Evolutionary conservation across 1,140 invertebrate genomes (phyloP).

Genomic region (Acromyrmex charruanus): DNA sequence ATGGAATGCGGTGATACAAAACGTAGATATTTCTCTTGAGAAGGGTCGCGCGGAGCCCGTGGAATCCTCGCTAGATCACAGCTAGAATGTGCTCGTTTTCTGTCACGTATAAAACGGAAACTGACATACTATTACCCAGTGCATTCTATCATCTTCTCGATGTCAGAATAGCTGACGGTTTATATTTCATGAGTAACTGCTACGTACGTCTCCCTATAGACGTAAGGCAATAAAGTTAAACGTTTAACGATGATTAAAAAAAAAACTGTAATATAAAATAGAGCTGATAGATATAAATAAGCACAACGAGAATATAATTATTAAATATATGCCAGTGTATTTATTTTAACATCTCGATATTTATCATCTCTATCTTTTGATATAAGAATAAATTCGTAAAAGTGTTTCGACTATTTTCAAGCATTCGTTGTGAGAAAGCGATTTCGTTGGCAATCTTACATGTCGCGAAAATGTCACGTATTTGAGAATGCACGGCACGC

Average conservation of each 20-base stretch:
- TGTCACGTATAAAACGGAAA: slow-evolving; percentile 53
- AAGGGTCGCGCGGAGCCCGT: neutral
- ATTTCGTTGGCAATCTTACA: neutral
- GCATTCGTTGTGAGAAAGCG: neutral
- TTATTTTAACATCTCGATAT: neutral
- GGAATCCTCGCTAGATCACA: slow-evolving; percentile 37
- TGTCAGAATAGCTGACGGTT: neutral
- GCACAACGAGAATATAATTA: neutral
- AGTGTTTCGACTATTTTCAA: neutral
- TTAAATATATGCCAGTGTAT: neutral
- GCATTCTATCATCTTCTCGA: slow-evolving; percentile 15
- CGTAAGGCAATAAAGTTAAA: neutral
- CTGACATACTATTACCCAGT: slow-evolving; percentile 40
- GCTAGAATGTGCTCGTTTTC: slow-evolving; percentile 36
- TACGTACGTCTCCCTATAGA: neutral
- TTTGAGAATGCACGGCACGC: slow-evolving; percentile 43
- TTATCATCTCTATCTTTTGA: neutral
- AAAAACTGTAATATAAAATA: neutral
- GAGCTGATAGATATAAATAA: neutral
- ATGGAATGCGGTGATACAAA: neutral
- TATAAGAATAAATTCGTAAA: neutral
- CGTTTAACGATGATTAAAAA: no score
- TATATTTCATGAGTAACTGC: slow-evolving; percentile 21
- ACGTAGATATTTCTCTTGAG: neutral
- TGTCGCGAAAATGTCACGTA: slow-evolving; percentile 15